A percentile compares a stretch with the other conserved stretches of the same genome.
phyloP scores from a whole-genome alignment of 2,113 vertebrate species.

The Arizona elegans region DNA sequence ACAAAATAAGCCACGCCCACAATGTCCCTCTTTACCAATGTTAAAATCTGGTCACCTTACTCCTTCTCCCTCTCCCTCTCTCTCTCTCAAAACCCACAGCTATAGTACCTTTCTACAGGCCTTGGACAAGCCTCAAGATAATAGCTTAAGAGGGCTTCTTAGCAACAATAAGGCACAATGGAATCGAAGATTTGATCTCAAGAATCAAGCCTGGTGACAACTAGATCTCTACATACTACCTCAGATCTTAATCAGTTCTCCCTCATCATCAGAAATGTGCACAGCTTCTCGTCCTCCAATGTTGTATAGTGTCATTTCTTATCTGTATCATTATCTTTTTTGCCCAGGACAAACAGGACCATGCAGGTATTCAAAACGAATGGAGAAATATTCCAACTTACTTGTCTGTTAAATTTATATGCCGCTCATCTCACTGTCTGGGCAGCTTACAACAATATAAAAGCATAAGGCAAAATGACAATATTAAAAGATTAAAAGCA shows the following conservation, averaged over 20 bases:
- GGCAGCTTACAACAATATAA: too few relatives aligned
- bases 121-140: neutral
- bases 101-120: neutral
- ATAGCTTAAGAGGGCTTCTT: neutral
- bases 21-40: too few relatives aligned
- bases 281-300: neutral
- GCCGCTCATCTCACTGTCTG: too few relatives aligned
- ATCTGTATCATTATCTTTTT: neutral
- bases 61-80: too few relatives aligned
- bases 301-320: neutral
- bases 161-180: neutral
- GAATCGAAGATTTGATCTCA: neutral
- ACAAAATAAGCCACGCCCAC: too few relatives aligned
- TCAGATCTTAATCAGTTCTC: neutral
- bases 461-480: too few relatives aligned
- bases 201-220: neutral
- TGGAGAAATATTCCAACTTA: neutral
- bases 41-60: too few relatives aligned
- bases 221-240: neutral
- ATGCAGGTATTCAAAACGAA: neutral
- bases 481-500: too few relatives aligned
- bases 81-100: too few relatives aligned
- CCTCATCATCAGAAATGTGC: neutral
- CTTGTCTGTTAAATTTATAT: too few relatives aligned
- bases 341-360: neutral